Percentiles rank a stretch among this genome's conserved stretches.
phyloP scores from a whole-genome alignment of 2,888 invertebrate genomes.

The Acrobeloides nanus region DNA sequence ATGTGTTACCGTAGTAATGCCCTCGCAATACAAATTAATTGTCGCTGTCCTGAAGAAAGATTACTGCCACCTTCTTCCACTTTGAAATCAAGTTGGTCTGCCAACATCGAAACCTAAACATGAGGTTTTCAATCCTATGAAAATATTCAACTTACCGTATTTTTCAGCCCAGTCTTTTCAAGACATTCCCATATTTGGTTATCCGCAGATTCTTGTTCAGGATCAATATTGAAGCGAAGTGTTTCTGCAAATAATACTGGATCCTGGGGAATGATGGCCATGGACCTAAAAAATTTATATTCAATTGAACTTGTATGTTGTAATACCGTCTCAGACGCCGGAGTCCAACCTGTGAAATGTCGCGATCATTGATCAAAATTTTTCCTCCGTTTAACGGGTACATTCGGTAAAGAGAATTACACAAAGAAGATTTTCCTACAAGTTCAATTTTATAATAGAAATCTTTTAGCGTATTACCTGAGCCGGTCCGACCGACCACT shows the following conservation, averaged over 20 bases:
- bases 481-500: constrained; percentile 61
- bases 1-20: constrained; percentile 61
- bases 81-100: constrained; percentile 56
- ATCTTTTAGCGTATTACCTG: constrained; percentile 52
- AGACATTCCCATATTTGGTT: constrained; percentile 78
- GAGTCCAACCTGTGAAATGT: constrained; percentile 53
- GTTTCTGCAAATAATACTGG: constrained; percentile 63
- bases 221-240: constrained; percentile 80
- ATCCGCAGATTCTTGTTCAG: constrained; percentile 71
- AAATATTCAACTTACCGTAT: constrained; percentile 11
- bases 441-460: background rate
- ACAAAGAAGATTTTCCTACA: constrained; percentile 62
- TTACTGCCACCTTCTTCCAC: constrained; percentile 60
- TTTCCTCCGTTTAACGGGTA: constrained; percentile 58
- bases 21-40: constrained; percentile 64
- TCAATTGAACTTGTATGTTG: too few relatives aligned
- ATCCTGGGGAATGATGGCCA: constrained; percentile 60
- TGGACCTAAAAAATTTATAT: too few relatives aligned
- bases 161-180: constrained; percentile 75
- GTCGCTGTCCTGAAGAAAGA: constrained; percentile 63
- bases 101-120: constrained; percentile 23
- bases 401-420: constrained; percentile 62
- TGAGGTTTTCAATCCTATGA: constrained; percentile 3
- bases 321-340: constrained; percentile 60
- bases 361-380: constrained; percentile 41